These are phyloP conservation scores for Geotrypetes seraphini DNA, from an alignment of 2,797 vertebrate species.

Conservation along the genomic window DNA sequence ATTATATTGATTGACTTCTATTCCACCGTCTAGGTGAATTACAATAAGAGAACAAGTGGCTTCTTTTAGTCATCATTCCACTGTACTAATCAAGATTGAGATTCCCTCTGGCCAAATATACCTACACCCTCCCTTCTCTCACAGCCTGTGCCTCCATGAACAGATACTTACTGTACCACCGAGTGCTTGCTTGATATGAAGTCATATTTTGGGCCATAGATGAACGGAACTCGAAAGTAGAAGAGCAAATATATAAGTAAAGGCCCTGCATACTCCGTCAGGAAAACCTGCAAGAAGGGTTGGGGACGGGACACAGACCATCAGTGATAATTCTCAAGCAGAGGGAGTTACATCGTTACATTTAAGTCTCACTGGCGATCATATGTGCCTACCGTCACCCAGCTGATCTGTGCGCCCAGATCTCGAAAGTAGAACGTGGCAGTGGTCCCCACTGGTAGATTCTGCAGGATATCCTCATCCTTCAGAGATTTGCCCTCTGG, in stretches of 20 bases:
- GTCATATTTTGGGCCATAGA: conserved; percentile 81
- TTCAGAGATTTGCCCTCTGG: conserved; percentile 87
- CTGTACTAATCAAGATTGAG: too few species aligned
- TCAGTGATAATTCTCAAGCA: rapidly evolving
- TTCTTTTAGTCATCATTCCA: too few species aligned
- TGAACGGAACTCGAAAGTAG: conserved; percentile 86
- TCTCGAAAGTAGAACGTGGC: conserved; percentile 91
- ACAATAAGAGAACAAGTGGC: too few species aligned
- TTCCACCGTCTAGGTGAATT: too few species aligned
- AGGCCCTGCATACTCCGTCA: conserved; percentile 81
- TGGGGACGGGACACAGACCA: background rate
- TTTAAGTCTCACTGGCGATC: background rate
- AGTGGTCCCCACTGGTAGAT: conserved; percentile 86
- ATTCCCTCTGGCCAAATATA: too few species aligned
- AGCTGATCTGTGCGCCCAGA: conserved; percentile 91
- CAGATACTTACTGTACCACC: conserved; percentile 88
- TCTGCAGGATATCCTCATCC: conserved; percentile 86
- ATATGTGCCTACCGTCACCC: conserved; percentile 77
- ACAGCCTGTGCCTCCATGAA: background rate
- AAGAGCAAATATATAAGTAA: conserved; percentile 85
- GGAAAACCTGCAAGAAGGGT: conserved; percentile 64
- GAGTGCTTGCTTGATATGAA: conserved; percentile 88
- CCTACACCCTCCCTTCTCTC: too few species aligned
- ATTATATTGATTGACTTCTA: too few species aligned
- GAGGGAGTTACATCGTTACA: background rate